Percentiles rank a stretch among this genome's conserved stretches.
Evolutionary conservation across 30 jellyfish, hydroid and myxozoan genomes (phyloP).

Genomic region (Hydra vulgaris): DNA sequence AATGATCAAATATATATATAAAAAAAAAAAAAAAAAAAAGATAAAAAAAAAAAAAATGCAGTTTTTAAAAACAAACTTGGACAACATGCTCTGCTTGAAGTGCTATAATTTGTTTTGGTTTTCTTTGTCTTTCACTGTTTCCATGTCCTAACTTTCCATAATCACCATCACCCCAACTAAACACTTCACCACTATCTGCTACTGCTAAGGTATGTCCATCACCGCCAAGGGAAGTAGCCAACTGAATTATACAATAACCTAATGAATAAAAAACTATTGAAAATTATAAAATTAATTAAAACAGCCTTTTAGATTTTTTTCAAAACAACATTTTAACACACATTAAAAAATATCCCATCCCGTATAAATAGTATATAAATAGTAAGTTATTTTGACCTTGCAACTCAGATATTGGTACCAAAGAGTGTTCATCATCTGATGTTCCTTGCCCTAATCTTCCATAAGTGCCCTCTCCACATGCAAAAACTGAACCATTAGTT

Average conservation of each 20-base stretch:
- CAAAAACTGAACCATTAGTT: conserved; percentile 57
- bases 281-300: neutral
- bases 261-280: neutral
- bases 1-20: too few species aligned
- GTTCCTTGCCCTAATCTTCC: conserved; percentile 94
- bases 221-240: conserved; percentile 78
- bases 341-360: too few species aligned
- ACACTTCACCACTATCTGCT: conserved; percentile 92
- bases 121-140: conserved; percentile 71
- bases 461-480: conserved; percentile 89
- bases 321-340: too few species aligned
- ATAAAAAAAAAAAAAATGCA: too few species aligned
- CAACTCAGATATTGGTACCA: conserved; percentile 55
- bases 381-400: conserved; percentile 56
- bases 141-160: conserved; percentile 95
- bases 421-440: conserved; percentile 58
- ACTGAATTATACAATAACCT: conserved; percentile 71
- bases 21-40: too few species aligned
- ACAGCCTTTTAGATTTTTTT: too few species aligned
- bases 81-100: conserved; percentile 66
- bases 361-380: too few species aligned
- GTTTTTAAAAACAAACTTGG: conserved; percentile 50
- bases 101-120: conserved; percentile 76
- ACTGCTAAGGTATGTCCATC: conserved; percentile 87
- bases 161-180: conserved; percentile 98